phyloP scores from a whole-genome alignment of 1,140 invertebrate species.

The Sarcophaga bullata region DNA sequence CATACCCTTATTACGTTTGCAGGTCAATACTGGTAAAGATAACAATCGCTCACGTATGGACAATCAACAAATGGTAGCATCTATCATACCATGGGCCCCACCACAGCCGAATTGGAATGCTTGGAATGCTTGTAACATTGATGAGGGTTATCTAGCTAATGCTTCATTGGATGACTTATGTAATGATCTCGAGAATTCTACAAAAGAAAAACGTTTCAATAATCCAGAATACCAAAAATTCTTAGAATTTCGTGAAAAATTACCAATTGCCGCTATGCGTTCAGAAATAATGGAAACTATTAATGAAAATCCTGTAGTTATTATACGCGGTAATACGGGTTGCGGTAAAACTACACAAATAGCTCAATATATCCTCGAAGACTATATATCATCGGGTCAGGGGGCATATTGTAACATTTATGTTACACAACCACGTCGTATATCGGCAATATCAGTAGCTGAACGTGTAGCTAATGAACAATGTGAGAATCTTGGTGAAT shows the following conservation, averaged over 20 bases:
- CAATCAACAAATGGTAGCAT: conserved; percentile 31
- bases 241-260: conserved; percentile 72
- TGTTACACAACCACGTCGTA: conserved; percentile 93
- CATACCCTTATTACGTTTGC: neutral
- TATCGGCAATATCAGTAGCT: conserved; percentile 93
- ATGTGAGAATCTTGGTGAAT: conserved; percentile 82
- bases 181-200: conserved; percentile 75
- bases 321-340: conserved; percentile 94
- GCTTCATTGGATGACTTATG: conserved; percentile 84
- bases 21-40: conserved; percentile 40
- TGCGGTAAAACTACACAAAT: conserved; percentile 90
- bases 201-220: conserved; percentile 68
- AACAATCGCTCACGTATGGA: conserved; percentile 42
- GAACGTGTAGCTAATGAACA: conserved; percentile 90
- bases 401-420: conserved; percentile 87
- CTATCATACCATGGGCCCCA: conserved; percentile 93
- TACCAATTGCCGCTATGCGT: conserved; percentile 82
- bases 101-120: conserved; percentile 96
- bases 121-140: conserved; percentile 94
- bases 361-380: conserved; percentile 96
- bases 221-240: conserved; percentile 57
- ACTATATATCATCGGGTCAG: conserved; percentile 87
- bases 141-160: conserved; percentile 87
- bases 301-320: conserved; percentile 85
- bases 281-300: conserved; percentile 84